A percentile compares a stretch with the other conserved stretches of the same genome.
These are phyloP conservation scores for Hippopotamyrus pictus DNA, from an alignment of 2,797 vertebrate genomes.

Conservation along the genomic window DNA sequence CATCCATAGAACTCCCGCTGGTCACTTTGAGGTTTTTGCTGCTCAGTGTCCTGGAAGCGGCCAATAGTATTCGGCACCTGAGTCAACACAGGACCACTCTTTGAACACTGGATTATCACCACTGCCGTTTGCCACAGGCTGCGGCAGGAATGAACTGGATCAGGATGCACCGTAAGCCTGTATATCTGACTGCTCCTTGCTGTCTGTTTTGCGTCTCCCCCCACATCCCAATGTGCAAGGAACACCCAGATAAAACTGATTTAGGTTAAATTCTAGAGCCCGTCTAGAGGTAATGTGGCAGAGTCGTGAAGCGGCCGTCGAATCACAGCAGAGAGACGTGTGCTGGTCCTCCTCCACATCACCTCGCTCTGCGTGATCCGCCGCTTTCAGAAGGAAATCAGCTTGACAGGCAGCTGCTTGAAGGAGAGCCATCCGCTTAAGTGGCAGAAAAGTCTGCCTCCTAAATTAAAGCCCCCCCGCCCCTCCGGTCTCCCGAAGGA, in stretches of 20 bases:
- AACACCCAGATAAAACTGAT: not conserved
- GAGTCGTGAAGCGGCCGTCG: not conserved
- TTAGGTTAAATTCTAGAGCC: not conserved
- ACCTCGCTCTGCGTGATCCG: not conserved
- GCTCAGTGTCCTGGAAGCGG: conserved; percentile 22
- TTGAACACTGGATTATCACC: not conserved
- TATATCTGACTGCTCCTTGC: not conserved
- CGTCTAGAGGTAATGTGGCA: not conserved
- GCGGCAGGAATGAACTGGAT: not conserved
- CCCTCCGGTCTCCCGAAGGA: not conserved
- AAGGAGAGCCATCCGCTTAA: not conserved
- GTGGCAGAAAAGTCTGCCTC: not conserved
- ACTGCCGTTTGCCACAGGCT: not conserved
- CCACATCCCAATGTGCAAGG: not conserved
- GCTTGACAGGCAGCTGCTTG: not conserved
- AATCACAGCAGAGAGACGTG: not conserved
- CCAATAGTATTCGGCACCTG: not conserved
- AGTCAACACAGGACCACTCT: not conserved
- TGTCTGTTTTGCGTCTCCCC: not conserved
- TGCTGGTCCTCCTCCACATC: not conserved
- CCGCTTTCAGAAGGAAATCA: not conserved
- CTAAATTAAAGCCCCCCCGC: not conserved
- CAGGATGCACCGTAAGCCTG: not conserved
- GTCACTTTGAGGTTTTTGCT: not conserved
- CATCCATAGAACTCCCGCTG: not conserved